A percentile compares a stretch with the other conserved stretches of the same genome.
These are phyloP conservation scores for Stichopus horrens DNA, from an alignment of 53 echinoderm and acorn worm genomes.

Conservation along the genomic window DNA sequence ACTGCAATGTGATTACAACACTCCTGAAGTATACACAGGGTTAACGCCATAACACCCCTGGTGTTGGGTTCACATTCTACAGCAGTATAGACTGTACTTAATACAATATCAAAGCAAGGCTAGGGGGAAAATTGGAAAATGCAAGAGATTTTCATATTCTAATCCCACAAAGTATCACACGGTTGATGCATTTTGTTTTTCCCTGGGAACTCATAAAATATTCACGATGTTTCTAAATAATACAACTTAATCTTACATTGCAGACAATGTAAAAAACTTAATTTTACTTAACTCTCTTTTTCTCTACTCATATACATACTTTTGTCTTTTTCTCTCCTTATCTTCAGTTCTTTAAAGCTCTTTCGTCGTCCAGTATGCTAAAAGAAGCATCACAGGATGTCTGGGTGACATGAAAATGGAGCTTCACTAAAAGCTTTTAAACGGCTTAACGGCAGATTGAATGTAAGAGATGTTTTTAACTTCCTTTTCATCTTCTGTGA, in stretches of 20 bases:
- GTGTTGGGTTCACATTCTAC: no score
- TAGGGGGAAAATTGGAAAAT: background rate
- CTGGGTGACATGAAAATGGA: background rate
- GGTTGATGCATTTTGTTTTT: background rate
- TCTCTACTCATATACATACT: background rate
- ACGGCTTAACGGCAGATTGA: background rate
- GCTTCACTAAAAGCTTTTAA: background rate
- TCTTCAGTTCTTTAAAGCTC: background rate
- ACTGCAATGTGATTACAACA: no score
- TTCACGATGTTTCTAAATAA: background rate
- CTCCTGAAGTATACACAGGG: no score
- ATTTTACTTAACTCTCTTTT: background rate
- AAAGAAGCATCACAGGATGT: no score
- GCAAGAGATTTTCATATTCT: background rate
- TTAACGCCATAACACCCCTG: no score
- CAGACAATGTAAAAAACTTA: background rate
- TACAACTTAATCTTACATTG: background rate
- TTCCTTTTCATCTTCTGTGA: background rate
- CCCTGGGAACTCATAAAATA: slow-evolving; percentile 13
- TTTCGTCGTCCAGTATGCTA: background rate
- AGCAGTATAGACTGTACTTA: no score
- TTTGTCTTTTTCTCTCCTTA: background rate
- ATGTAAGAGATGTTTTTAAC: background rate
- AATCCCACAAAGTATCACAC: slow-evolving; percentile 4
- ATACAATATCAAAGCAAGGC: no score